A percentile compares a stretch with the other conserved stretches of the same genome.
Evolutionary conservation across 2,113 vertebrate genomes (phyloP).

Genomic region (Syrrhaptes paradoxus): DNA sequence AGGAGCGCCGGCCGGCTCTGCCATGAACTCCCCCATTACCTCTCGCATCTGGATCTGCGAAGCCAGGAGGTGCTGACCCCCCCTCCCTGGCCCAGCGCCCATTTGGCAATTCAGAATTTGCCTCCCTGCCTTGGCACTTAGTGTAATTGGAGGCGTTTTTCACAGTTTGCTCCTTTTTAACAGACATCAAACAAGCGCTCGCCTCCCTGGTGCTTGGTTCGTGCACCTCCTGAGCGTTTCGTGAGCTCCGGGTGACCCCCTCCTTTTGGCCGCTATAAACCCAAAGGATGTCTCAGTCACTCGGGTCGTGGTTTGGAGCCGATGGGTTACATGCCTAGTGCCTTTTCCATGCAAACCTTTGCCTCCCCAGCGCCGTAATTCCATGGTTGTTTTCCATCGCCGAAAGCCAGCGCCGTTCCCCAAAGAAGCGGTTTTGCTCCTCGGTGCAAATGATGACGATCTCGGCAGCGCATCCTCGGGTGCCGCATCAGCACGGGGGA

Average conservation of each 20-base stretch:
- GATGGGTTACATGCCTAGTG: background rate
- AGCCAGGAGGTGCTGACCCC: background rate
- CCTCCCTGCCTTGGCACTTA: background rate
- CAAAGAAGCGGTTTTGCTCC: background rate
- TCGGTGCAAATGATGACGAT: too few species aligned
- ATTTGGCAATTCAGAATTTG: background rate
- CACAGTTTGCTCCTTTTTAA: background rate
- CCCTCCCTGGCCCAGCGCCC: background rate
- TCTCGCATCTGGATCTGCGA: background rate
- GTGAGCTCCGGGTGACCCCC: background rate
- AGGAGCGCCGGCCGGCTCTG: rapidly evolving
- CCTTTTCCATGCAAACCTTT: background rate
- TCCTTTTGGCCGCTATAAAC: background rate
- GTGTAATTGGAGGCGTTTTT: background rate
- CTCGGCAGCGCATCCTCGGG: rapidly evolving
- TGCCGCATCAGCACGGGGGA: background rate
- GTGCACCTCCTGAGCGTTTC: rapidly evolving
- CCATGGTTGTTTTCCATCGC: background rate
- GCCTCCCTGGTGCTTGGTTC: background rate
- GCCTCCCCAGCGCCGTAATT: background rate
- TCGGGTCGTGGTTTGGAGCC: rapidly evolving
- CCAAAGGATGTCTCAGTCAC: background rate
- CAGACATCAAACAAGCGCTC: background rate
- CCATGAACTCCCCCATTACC: rapidly evolving
- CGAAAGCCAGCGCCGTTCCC: background rate